phyloP scores from a whole-genome alignment of 2,888 invertebrate species.

The Fragum whitleyi region DNA sequence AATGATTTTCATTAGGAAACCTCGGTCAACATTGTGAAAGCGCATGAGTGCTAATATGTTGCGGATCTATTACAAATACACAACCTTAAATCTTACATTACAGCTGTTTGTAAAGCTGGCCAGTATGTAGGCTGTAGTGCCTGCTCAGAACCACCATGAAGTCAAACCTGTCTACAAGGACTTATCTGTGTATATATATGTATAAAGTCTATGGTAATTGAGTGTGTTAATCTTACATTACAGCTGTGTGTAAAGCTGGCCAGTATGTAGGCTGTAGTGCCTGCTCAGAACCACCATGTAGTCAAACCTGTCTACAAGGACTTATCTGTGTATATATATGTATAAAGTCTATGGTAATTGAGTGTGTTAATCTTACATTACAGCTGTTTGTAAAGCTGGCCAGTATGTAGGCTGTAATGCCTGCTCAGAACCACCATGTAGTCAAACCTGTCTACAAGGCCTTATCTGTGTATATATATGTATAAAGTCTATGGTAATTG shows the following conservation, averaged over 20 bases:
- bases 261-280: slow-evolving; percentile 12
- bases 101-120: slow-evolving; percentile 36
- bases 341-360: too few relatives aligned
- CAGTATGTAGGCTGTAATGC: slow-evolving; percentile 4
- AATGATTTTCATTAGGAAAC: too few relatives aligned
- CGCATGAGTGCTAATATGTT: too few relatives aligned
- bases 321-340: slow-evolving; percentile 26
- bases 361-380: too few relatives aligned
- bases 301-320: slow-evolving; percentile 5
- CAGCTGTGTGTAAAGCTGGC: slow-evolving; percentile 42
- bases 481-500: too few relatives aligned
- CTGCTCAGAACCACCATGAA: background rate
- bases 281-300: slow-evolving; percentile 9
- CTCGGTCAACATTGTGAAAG: too few relatives aligned
- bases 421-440: background rate
- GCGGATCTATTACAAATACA: too few relatives aligned
- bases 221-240: slow-evolving; percentile 1
- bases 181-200: background rate
- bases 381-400: slow-evolving; percentile 36
- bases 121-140: slow-evolving; percentile 7
- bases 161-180: background rate
- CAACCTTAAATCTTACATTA: too few relatives aligned
- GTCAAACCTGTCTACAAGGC: background rate
- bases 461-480: background rate
- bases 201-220: background rate